Evolutionary conservation across 2,797 vertebrate species (phyloP).

Genomic region (Hyperoplus immaculatus): DNA sequence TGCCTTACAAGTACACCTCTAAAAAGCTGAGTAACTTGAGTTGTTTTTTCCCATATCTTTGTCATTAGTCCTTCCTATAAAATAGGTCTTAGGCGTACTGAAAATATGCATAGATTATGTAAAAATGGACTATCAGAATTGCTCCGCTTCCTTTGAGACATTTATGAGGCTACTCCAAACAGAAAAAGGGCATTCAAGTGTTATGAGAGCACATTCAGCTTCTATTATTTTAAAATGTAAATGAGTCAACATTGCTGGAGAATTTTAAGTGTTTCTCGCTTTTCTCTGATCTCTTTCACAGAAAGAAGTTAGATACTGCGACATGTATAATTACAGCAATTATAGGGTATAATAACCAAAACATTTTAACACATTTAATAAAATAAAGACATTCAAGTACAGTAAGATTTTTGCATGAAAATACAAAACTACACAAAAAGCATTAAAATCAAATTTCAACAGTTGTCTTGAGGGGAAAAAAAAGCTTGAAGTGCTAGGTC

Average conservation of each 20-base stretch:
- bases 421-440: constrained; percentile 99
- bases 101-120: constrained; percentile 72
- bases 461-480: constrained; percentile 89
- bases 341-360: constrained; percentile 98
- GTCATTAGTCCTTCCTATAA: neutral
- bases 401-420: constrained; percentile 99
- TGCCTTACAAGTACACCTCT: constrained; percentile 2
- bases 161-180: constrained; percentile 14
- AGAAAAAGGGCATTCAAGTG: constrained; percentile 53
- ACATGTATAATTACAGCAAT: constrained; percentile 99
- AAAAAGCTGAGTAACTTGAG: too few relatives aligned
- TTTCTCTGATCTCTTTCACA: constrained; percentile 99
- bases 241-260: constrained; percentile 96
- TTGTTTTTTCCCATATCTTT: neutral
- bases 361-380: constrained; percentile 84
- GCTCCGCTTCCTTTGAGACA: constrained; percentile 24
- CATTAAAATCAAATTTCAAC: constrained; percentile 98
- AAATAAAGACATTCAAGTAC: constrained; percentile 99
- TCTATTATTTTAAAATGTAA: constrained; percentile 61
- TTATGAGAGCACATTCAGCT: constrained; percentile 76
- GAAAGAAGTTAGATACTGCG: constrained; percentile 99
- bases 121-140: constrained; percentile 42
- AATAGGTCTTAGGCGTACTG: neutral
- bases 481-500: constrained; percentile 98
- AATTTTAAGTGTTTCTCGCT: constrained; percentile 95